These are phyloP conservation scores for Ips typographus DNA, from an alignment of 1,140 invertebrate genomes.

Conservation along the genomic window DNA sequence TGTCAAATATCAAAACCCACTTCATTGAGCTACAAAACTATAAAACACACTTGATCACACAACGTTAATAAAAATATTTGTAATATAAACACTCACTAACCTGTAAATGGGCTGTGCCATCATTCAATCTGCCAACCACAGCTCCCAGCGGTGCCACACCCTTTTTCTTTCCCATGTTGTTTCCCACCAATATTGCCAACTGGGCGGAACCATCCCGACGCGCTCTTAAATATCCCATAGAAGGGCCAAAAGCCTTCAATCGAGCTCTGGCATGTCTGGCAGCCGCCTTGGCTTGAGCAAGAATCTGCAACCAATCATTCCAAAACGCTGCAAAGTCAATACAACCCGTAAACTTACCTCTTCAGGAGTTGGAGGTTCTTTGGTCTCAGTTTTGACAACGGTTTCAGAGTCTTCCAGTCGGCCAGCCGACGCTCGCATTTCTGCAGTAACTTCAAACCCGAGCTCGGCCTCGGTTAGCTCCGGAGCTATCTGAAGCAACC, in stretches of 20 bases:
- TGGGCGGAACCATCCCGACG: constrained; percentile 83
- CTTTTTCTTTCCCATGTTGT: constrained; percentile 73
- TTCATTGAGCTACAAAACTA: too few species aligned
- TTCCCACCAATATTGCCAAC: constrained; percentile 82
- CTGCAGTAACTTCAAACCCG: constrained; percentile 73
- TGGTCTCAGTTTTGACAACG: constrained; percentile 47
- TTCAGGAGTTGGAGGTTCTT: constrained; percentile 32
- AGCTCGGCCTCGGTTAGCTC: constrained; percentile 80
- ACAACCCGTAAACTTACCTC: constrained; percentile 9
- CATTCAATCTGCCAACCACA: constrained; percentile 77
- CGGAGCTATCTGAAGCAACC: constrained; percentile 69
- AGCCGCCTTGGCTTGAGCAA: constrained; percentile 47
- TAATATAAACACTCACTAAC: constrained; percentile 6
- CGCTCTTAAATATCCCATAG: constrained; percentile 81
- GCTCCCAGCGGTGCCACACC: constrained; percentile 81
- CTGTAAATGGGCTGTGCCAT: constrained; percentile 63
- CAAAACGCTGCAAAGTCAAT: neutral
- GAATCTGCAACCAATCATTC: constrained; percentile 23
- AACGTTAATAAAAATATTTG: too few species aligned
- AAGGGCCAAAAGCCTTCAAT: constrained; percentile 46
- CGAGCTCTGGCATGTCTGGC: constrained; percentile 24
- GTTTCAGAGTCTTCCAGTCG: constrained; percentile 39
- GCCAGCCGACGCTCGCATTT: constrained; percentile 41
- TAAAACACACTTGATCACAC: too few species aligned
- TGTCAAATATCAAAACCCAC: too few species aligned